These are phyloP conservation scores for Heterodera filipjevi DNA, from an alignment of 2,888 invertebrate species.

Conservation along the genomic window DNA sequence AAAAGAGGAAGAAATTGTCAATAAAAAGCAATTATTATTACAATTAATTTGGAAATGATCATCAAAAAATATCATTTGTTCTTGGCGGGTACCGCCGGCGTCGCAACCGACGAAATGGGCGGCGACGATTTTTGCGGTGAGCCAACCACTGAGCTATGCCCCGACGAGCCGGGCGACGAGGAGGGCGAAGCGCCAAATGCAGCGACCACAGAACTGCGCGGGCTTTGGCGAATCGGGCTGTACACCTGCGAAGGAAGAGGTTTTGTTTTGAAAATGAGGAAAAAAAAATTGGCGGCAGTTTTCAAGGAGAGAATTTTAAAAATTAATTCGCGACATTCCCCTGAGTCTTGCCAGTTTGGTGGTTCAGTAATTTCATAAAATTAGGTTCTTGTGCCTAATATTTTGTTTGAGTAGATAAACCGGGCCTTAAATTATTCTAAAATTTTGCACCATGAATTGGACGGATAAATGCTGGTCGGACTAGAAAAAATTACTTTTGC, in stretches of 20 bases:
- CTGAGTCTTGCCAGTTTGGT: no score
- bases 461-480: not conserved
- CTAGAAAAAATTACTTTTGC: slow-evolving; percentile 79
- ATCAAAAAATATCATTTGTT: no score
- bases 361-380: no score
- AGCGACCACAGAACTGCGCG: not conserved
- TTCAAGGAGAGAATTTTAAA: not conserved
- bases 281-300: not conserved
- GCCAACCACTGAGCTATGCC: slow-evolving; percentile 15
- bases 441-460: not conserved
- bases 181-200: slow-evolving; percentile 9
- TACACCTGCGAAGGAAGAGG: not conserved
- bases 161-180: slow-evolving; percentile 23
- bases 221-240: not conserved
- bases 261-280: not conserved
- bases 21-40: no score
- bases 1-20: no score
- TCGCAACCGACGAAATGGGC: not conserved
- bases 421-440: no score
- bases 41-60: no score
- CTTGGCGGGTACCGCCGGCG: no score
- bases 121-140: slow-evolving; percentile 16
- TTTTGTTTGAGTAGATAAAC: no score
- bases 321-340: no score
- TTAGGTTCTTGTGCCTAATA: no score